phyloP scores from a whole-genome alignment of 1,140 invertebrate species.

The Cheumatopsyche charites region DNA sequence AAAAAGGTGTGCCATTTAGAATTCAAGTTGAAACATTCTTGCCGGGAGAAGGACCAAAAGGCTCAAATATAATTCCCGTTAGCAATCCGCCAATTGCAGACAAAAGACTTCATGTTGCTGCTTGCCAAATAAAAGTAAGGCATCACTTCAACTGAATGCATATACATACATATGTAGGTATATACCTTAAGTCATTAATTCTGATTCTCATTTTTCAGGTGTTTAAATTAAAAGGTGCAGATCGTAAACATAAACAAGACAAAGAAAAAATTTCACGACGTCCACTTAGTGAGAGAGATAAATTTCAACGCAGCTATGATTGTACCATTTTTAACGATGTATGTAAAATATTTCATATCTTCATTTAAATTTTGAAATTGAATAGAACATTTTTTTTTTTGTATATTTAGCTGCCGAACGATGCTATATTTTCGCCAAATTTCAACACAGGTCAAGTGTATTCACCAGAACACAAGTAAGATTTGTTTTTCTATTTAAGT shows the following conservation, averaged over 20 bases:
- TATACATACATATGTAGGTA: too few relatives aligned
- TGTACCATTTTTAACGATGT: slow-evolving; percentile 83
- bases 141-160: too few relatives aligned
- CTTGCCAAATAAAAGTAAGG: slow-evolving; percentile 90
- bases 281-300: slow-evolving; percentile 85
- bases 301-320: slow-evolving; percentile 94
- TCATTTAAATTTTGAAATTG: neutral
- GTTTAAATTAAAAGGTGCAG: slow-evolving; percentile 92
- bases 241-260: slow-evolving; percentile 97
- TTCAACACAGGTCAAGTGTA: slow-evolving; percentile 17
- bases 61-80: slow-evolving; percentile 43
- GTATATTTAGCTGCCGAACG: slow-evolving; percentile 43
- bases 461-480: slow-evolving; percentile 43
- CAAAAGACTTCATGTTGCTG: slow-evolving; percentile 83
- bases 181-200: too few relatives aligned
- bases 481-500: slow-evolving; percentile 27
- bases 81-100: slow-evolving; percentile 47
- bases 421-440: slow-evolving; percentile 37
- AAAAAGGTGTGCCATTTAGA: slow-evolving; percentile 96
- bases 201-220: slow-evolving; percentile 56
- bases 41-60: slow-evolving; percentile 54
- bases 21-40: slow-evolving; percentile 90
- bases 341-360: slow-evolving; percentile 11
- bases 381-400: slow-evolving; percentile 20
- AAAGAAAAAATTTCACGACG: slow-evolving; percentile 91